phyloP scores from a whole-genome alignment of 2,113 vertebrate genomes.

The Hyaena hyaena region DNA sequence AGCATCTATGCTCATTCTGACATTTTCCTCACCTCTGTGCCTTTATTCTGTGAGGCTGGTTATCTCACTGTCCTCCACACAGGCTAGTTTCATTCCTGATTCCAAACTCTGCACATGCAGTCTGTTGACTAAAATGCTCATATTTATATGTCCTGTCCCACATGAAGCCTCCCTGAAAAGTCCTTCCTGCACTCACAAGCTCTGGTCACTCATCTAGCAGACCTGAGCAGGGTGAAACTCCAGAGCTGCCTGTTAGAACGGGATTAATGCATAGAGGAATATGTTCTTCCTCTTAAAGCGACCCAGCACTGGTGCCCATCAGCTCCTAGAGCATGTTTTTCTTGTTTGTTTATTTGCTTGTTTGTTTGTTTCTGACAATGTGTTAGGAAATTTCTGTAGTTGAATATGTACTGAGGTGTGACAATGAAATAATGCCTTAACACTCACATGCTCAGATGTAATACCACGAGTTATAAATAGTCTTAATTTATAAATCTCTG shows the following conservation, averaged over 20 bases:
- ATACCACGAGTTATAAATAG: neutral
- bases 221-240: neutral
- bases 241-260: neutral
- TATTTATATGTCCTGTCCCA: neutral
- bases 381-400: neutral
- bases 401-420: neutral
- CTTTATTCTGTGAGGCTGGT: neutral
- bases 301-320: conserved; percentile 31
- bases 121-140: neutral
- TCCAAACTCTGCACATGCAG: neutral
- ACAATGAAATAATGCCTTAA: neutral
- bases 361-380: conserved; percentile 40
- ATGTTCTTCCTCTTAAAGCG: conserved; percentile 9
- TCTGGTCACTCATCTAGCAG: neutral
- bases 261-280: neutral
- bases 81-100: neutral
- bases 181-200: neutral
- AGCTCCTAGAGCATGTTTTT: conserved; percentile 47
- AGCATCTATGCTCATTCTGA: neutral
- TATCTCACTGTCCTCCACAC: neutral
- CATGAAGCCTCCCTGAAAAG: neutral
- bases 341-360: neutral
- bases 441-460: neutral
- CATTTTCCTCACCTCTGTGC: neutral
- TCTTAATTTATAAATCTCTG: conserved; percentile 55